These are phyloP conservation scores for Hermetia illucens DNA, from an alignment of 1,140 invertebrate species.

Conservation along the genomic window DNA sequence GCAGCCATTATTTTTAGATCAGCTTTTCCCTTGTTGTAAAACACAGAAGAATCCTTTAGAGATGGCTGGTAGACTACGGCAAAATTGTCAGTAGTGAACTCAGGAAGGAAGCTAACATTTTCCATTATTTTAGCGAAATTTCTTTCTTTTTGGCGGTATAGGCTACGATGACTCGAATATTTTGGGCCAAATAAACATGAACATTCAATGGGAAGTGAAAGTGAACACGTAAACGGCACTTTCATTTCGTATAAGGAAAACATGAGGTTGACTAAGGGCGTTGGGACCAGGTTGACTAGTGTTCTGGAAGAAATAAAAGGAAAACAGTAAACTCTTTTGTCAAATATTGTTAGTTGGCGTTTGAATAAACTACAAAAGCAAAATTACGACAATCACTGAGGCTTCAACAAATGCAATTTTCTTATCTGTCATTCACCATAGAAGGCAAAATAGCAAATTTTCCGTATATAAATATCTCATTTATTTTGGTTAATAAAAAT, in stretches of 20 bases:
- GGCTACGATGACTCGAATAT: constrained; percentile 3
- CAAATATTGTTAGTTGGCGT: too few relatives aligned
- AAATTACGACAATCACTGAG: too few relatives aligned
- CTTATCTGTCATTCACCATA: too few relatives aligned
- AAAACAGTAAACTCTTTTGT: too few relatives aligned
- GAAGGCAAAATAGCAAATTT: too few relatives aligned
- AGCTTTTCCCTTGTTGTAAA: constrained; percentile 17
- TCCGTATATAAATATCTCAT: too few relatives aligned
- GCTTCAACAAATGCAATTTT: too few relatives aligned
- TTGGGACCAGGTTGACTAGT: constrained; percentile 40
- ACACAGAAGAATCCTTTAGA: constrained; percentile 23
- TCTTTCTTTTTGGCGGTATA: constrained; percentile 4
- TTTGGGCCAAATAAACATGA: constrained; percentile 30
- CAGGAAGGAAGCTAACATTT: constrained; percentile 2
- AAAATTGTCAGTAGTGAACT: constrained; percentile 33
- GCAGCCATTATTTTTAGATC: constrained; percentile 42
- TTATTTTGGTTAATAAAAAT: too few relatives aligned
- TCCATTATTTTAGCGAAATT: constrained; percentile 7
- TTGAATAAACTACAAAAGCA: too few relatives aligned
- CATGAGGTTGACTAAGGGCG: constrained; percentile 28
- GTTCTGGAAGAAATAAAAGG: constrained; percentile 18
- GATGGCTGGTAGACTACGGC: constrained; percentile 41
- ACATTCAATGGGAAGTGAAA: constrained; percentile 26
- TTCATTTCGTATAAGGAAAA: constrained; percentile 6
- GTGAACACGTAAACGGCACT: constrained; percentile 17